These are phyloP conservation scores for Cotesia typhae DNA, from an alignment of 1,140 invertebrate species.

Conservation along the genomic window DNA sequence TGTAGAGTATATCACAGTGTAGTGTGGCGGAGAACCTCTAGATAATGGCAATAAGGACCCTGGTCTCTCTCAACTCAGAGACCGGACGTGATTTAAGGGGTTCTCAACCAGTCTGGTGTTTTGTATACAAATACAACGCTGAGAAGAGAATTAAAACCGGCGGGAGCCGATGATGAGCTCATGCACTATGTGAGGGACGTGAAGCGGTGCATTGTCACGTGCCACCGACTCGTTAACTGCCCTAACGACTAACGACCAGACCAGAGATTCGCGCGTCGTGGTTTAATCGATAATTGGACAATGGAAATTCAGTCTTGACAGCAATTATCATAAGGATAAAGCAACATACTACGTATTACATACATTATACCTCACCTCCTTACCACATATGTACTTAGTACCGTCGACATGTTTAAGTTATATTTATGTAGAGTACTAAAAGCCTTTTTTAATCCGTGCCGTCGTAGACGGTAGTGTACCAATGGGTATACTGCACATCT, in stretches of 20 bases:
- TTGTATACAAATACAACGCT: neutral
- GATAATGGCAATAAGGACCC: constrained; percentile 31
- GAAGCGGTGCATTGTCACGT: constrained; percentile 48
- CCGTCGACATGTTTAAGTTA: neutral
- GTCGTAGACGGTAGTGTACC: neutral
- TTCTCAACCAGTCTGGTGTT: constrained; percentile 42
- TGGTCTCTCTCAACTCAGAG: constrained; percentile 36
- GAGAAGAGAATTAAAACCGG: constrained; percentile 17
- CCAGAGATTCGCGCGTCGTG: constrained; percentile 52
- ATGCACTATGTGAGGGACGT: constrained; percentile 31
- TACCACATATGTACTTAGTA: neutral
- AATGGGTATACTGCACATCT: constrained; percentile 27
- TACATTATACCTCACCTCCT: neutral
- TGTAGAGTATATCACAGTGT: neutral
- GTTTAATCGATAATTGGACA: constrained; percentile 54
- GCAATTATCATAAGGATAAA: constrained; percentile 21
- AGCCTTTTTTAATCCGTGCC: neutral
- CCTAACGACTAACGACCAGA: constrained; percentile 47
- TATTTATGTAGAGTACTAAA: constrained; percentile 2
- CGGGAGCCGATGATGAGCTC: constrained; percentile 39
- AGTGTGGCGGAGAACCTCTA: constrained; percentile 25
- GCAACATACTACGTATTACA: neutral
- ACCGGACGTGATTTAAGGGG: constrained; percentile 53
- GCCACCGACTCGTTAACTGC: constrained; percentile 58
- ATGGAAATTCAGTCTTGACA: constrained; percentile 25